These are phyloP conservation scores for Hypotaenidia philippensis DNA, from an alignment of 2,797 vertebrate species.

Conservation along the genomic window DNA sequence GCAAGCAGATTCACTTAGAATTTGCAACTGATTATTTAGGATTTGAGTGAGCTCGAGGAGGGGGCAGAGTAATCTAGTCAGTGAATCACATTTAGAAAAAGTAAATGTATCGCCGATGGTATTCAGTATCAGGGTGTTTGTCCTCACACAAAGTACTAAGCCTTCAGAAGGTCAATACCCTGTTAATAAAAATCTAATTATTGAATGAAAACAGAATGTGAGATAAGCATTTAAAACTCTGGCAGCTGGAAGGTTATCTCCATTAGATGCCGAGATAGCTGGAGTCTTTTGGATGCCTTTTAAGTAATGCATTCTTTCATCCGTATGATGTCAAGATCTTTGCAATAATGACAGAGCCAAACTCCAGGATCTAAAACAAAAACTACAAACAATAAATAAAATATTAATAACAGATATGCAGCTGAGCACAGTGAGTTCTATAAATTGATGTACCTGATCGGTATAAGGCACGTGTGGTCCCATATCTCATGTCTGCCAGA, in stretches of 20 bases:
- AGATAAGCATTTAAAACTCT: neutral
- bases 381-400: neutral
- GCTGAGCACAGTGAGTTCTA: neutral
- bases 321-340: neutral
- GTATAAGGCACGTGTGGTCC: neutral
- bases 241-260: neutral
- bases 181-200: slow-evolving; percentile 8
- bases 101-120: neutral
- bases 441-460: neutral
- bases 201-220: neutral
- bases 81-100: neutral
- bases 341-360: neutral
- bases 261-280: neutral
- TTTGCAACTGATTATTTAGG: neutral
- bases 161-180: neutral
- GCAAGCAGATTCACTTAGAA: slow-evolving; percentile 1
- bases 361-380: neutral
- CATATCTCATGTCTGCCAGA: neutral
- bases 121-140: neutral
- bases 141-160: neutral
- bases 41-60: neutral
- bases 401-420: neutral
- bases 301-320: neutral
- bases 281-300: neutral
- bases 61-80: neutral